A percentile compares a stretch with the other conserved stretches of the same genome.
Evolutionary conservation across 2,113 vertebrate genomes (phyloP).

Genomic region (Cavia aperea): DNA sequence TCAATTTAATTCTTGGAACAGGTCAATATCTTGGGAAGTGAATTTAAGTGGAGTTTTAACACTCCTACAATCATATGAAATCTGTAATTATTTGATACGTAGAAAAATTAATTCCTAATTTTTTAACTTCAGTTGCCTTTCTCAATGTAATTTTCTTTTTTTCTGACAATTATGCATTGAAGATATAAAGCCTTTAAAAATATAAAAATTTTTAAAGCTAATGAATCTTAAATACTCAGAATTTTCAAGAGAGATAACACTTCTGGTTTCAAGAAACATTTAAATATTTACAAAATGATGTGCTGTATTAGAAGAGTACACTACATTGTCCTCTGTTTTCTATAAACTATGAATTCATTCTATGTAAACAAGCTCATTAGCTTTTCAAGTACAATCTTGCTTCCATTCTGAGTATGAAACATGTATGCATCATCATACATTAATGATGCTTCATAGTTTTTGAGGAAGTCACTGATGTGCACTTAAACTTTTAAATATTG

Average conservation of each 20-base stretch:
- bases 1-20: neutral
- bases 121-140: neutral
- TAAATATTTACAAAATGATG: neutral
- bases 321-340: neutral
- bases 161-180: neutral
- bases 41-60: neutral
- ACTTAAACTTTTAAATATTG: neutral
- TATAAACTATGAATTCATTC: neutral
- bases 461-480: neutral
- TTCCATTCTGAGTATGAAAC: neutral
- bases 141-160: neutral
- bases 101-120: neutral
- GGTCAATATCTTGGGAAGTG: neutral
- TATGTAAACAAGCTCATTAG: neutral
- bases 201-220: neutral
- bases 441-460: neutral
- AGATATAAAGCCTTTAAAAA: neutral
- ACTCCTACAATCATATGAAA: neutral
- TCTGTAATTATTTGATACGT: neutral
- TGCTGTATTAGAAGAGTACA: rapidly evolving
- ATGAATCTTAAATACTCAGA: neutral
- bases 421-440: neutral
- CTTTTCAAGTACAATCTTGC: neutral
- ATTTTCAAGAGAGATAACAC: neutral
- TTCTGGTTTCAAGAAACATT: neutral